These are phyloP conservation scores for Bufo gargarizans DNA, from an alignment of 2,113 vertebrate genomes.

Conservation along the genomic window DNA sequence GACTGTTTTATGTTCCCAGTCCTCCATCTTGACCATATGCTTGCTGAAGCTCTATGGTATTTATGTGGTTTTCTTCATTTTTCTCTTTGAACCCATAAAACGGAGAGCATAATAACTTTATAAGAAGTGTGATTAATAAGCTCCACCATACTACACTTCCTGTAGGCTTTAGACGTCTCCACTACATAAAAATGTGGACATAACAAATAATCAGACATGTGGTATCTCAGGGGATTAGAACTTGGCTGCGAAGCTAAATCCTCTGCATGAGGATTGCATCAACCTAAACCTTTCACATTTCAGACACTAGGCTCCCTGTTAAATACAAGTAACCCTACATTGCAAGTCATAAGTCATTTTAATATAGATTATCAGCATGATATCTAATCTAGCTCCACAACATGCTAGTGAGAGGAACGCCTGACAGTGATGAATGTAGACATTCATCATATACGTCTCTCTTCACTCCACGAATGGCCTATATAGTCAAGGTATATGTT, in stretches of 20 bases:
- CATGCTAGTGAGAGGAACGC: background rate
- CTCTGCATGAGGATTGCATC: conserved; percentile 54
- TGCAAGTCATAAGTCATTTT: conserved; percentile 21
- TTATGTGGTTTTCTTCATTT: background rate
- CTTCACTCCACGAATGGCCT: background rate
- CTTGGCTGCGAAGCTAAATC: conserved; percentile 40
- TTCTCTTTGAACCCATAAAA: conserved; percentile 10
- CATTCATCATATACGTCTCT: background rate
- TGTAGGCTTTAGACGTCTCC: conserved; percentile 27
- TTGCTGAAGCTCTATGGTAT: background rate
- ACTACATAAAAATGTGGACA: conserved; percentile 35
- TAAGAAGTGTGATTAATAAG: conserved; percentile 25
- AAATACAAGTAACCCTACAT: conserved; percentile 23
- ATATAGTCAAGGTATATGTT: background rate
- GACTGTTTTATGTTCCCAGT: background rate
- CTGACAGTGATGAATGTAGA: background rate
- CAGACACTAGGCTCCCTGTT: conserved; percentile 20
- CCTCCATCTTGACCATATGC: background rate
- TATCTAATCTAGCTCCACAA: conserved; percentile 12
- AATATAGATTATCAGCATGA: conserved; percentile 13
- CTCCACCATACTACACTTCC: conserved; percentile 28
- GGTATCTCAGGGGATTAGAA: conserved; percentile 52
- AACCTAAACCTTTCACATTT: conserved; percentile 43
- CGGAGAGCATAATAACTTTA: background rate
- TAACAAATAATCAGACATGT: conserved; percentile 42